Evolutionary conservation across 23 tunicate genomes (phyloP).

Genomic region (Styela plicata): DNA sequence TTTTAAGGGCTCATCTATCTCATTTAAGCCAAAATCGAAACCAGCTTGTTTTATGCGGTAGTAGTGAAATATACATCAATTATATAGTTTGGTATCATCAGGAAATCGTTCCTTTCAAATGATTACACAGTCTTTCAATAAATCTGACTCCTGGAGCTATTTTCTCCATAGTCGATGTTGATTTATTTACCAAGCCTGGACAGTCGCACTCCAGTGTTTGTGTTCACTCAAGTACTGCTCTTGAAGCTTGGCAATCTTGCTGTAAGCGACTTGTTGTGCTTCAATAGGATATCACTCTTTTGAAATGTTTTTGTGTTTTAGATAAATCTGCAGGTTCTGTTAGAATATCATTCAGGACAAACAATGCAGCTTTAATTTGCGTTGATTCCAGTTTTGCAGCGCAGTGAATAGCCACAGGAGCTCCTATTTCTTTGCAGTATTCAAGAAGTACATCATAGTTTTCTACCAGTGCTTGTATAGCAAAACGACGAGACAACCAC

Average conservation of each 20-base stretch:
- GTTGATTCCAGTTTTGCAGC: constrained; percentile 41
- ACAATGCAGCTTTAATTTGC: background rate
- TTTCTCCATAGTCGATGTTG: background rate
- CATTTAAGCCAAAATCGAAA: constrained; percentile 36
- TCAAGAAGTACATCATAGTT: constrained; percentile 46
- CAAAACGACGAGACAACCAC: constrained; percentile 53
- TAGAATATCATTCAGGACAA: constrained; percentile 20
- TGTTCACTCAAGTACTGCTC: background rate
- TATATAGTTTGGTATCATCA: background rate
- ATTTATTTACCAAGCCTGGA: background rate
- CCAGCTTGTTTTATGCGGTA: constrained; percentile 21
- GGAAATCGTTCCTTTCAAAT: background rate
- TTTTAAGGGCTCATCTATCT: constrained; percentile 21
- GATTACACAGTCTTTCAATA: background rate
- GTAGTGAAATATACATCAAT: background rate
- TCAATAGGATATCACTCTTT: constrained; percentile 5
- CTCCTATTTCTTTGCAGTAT: constrained; percentile 39
- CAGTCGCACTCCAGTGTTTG: background rate
- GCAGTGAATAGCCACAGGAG: constrained; percentile 34
- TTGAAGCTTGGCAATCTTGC: constrained; percentile 24
- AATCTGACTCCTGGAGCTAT: background rate
- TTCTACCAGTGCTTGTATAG: constrained; percentile 24
- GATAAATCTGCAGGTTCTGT: constrained; percentile 38
- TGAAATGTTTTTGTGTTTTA: constrained; percentile 1
- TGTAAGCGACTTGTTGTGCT: constrained; percentile 43